Evolutionary conservation across 1,140 invertebrate species (phyloP), one percentile per base, ranked within the genome.

Genomic region (Geopemphigus sp.): DNA sequence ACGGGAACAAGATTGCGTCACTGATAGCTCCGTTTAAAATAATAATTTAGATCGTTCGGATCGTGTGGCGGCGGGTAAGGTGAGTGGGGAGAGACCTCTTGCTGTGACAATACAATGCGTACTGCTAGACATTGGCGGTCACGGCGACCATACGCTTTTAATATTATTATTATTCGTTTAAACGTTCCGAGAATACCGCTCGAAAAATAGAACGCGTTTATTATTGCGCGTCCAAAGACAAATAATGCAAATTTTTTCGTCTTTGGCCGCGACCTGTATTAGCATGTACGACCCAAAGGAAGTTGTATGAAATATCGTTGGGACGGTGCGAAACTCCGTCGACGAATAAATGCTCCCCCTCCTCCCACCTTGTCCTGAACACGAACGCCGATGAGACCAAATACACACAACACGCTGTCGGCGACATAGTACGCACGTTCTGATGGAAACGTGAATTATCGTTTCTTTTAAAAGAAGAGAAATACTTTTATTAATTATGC

Each of bases 171-270:
- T 68, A 47, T 70, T 70, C 26, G n/a, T n/a, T 53, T 68, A 70
- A 29, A 70, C 26, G 45, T 53, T 47, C 66, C 53, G 53, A 53
- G 66, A 70, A 53, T 70, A 70, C 66, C 66, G 53, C 66, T 53
- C 53, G 66, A 53, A 70, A 61, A 70, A 53, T 53, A 70, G 8
- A 53, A 50, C 66, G 17, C 47, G 45, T 70, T 53, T 53, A 74
- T 57, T 74, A 45, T 57, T 74, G 54, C 26, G 72, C 11, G n/a
- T 17, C 29, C n/a, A 56, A 76, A 76, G 32, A 76, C 54, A 45
- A 76, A 76, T 76, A 76, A 76, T 74, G 72, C 72, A 74, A 74
- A 74, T 74, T 74, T 39, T n/a, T 59, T 76, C 45, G 54, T 32
- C 73, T 76, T 76, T 59, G 39, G 56, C 73, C 54, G 45, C 72